Conservation (phyloP, 2,888 invertebrate genomes). For the Cephus pygmeus region DNA sequence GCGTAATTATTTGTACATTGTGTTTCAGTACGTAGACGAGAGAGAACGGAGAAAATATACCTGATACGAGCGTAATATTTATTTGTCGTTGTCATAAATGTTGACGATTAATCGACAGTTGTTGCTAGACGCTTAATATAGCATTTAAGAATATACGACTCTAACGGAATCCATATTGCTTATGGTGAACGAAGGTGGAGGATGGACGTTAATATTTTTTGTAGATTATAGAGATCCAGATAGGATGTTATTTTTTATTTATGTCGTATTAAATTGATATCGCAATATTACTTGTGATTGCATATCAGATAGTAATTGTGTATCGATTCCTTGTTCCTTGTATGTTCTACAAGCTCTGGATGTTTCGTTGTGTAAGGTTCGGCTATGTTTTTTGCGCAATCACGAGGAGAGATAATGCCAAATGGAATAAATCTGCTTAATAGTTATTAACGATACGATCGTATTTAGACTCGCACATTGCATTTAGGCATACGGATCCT, state of each 20-base stretch:
- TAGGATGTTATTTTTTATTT: neutral
- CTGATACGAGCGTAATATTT: neutral
- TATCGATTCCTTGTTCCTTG: neutral
- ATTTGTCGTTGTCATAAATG: neutral
- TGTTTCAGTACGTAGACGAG: neutral
- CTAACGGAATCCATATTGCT: neutral
- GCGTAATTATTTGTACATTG: neutral
- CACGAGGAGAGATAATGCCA: neutral
- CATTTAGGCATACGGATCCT: neutral
- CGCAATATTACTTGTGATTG: neutral
- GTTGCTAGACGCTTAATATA: neutral
- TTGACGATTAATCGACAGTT: neutral
- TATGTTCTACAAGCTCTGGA: neutral
- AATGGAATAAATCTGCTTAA: neutral
- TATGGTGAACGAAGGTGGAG: neutral
- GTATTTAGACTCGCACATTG: neutral
- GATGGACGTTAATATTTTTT: neutral
- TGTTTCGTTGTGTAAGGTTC: neutral
- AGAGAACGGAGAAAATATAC: neutral
- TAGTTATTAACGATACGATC: neutral
- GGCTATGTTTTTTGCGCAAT: neutral
- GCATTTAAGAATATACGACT: neutral
- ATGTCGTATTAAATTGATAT: neutral
- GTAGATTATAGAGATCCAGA: neutral
- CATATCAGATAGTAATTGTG: neutral